A percentile compares a stretch with the other conserved stretches of the same genome.
These are phyloP conservation scores for Hormaphis cornu DNA, from an alignment of 1,140 invertebrate genomes.

Conservation along the genomic window DNA sequence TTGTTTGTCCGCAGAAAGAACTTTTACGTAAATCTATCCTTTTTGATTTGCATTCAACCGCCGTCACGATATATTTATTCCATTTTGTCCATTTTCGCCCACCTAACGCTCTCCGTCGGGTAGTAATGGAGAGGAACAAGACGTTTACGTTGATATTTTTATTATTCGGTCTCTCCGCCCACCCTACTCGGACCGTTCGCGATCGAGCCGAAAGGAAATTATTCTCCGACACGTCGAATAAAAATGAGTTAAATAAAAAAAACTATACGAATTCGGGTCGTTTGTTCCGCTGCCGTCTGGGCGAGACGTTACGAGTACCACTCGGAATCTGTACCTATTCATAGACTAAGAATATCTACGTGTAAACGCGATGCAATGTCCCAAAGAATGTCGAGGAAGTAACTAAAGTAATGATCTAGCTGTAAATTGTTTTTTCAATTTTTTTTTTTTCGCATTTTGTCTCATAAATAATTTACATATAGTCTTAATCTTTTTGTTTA, in stretches of 20 bases:
- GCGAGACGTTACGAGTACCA: background rate
- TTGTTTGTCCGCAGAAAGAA: background rate
- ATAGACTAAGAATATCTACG: no score
- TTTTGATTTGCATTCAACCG: constrained; percentile 7
- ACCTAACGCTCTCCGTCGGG: no score
- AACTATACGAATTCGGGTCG: constrained; percentile 20
- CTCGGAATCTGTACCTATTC: no score
- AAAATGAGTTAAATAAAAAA: constrained; percentile 1
- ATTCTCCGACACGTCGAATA: background rate
- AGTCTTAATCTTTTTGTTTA: no score
- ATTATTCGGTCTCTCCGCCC: background rate
- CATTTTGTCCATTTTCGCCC: background rate
- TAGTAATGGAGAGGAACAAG: no score
- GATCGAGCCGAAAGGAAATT: background rate
- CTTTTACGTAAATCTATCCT: background rate
- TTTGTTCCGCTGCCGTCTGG: background rate
- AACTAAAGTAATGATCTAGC: no score
- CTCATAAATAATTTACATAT: no score
- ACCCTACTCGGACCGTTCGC: background rate
- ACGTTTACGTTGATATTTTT: constrained; percentile 4
- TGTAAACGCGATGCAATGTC: no score
- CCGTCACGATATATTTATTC: background rate
- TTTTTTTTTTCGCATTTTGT: no score
- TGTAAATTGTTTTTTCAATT: no score
- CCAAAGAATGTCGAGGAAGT: no score